Conservation (phyloP, 1,140 invertebrate species). For the Prorops nasuta region DNA sequence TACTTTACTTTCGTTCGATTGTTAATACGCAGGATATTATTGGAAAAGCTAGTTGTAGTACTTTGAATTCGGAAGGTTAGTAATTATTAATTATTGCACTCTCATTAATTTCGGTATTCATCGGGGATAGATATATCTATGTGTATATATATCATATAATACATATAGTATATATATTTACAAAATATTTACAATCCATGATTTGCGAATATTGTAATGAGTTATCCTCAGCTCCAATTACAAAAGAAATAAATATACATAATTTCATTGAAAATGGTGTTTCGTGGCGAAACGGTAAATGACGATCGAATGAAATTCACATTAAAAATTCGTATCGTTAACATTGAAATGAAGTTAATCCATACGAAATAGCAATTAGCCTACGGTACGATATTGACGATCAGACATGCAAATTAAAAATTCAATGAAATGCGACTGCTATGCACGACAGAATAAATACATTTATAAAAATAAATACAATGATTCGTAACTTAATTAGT, state of each 20-base stretch:
- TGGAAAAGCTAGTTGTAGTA: constrained; percentile 28
- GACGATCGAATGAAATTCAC: constrained; percentile 1
- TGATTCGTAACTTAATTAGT: no score
- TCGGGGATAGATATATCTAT: no score
- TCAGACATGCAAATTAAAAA: no score
- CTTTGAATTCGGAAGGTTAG: constrained; percentile 3
- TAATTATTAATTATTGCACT: constrained; percentile 15
- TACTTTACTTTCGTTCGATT: constrained; percentile 39
- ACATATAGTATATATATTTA: constrained; percentile 22
- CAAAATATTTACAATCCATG: constrained; percentile 26
- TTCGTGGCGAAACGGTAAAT: not conserved
- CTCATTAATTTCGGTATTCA: no score
- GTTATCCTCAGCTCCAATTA: constrained; percentile 21
- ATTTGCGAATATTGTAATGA: constrained; percentile 3
- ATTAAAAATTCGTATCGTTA: constrained; percentile 1
- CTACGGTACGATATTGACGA: no score
- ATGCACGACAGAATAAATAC: no score
- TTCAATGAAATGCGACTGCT: no score
- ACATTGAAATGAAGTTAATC: constrained; percentile 5
- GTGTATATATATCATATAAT: constrained; percentile 4
- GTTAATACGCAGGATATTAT: constrained; percentile 34
- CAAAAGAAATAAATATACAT: constrained; percentile 8
- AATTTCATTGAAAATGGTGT: not conserved
- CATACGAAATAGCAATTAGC: constrained; percentile 10
- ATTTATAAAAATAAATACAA: no score